Conservation (phyloP, 2,888 invertebrate species). For the Oeneis ivallda region DNA sequence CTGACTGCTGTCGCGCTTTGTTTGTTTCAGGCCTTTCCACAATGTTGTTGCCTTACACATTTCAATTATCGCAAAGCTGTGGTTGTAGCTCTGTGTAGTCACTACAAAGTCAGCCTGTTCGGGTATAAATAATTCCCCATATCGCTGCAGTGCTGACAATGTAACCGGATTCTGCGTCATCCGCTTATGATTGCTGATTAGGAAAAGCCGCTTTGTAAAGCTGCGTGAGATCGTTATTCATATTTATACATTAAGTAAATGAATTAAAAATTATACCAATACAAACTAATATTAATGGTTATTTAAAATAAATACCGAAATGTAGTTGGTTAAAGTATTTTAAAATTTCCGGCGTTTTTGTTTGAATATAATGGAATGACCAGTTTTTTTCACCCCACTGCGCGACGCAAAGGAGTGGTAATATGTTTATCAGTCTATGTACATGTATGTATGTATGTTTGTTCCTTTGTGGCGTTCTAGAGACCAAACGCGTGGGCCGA, state of each 20-base stretch:
- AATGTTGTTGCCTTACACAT: constrained; percentile 9
- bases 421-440: no score
- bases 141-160: constrained; percentile 17
- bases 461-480: no score
- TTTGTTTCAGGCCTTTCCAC: background rate
- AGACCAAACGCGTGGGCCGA: no score
- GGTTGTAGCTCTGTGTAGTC: background rate
- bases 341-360: no score
- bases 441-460: no score
- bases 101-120: background rate
- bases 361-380: no score
- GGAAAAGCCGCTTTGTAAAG: constrained; percentile 17
- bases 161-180: constrained; percentile 31
- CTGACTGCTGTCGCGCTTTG: no score
- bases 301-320: background rate
- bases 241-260: no score
- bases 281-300: no score
- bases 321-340: background rate
- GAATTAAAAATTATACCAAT: no score
- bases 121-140: constrained; percentile 5
- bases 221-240: constrained; percentile 18
- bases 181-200: constrained; percentile 25
- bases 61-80: constrained; percentile 3
- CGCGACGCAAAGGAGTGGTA: no score
- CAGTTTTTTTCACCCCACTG: no score